A percentile compares a stretch with the other conserved stretches of the same genome.
phyloP scores from a whole-genome alignment of 2,888 invertebrate genomes.

The Unio delphinus region DNA sequence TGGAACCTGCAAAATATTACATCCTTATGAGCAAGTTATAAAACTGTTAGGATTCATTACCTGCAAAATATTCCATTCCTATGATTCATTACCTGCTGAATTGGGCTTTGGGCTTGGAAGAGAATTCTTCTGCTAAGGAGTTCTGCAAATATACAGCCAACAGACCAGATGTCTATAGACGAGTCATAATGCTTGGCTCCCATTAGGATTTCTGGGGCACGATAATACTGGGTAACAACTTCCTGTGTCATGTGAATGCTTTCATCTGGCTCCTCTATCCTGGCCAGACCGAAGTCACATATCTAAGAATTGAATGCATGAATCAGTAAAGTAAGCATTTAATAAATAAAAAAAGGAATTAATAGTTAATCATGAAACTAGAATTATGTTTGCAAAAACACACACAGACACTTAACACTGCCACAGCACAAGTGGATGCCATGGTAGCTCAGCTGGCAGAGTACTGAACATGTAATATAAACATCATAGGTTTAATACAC shows the following conservation, averaged over 20 bases:
- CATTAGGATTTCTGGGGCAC: slow-evolving; percentile 99
- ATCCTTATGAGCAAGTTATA: no score
- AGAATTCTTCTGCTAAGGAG: slow-evolving; percentile 94
- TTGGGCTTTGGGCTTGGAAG: slow-evolving; percentile 98
- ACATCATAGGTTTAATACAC: no score
- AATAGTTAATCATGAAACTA: no score
- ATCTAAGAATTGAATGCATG: slow-evolving; percentile 77
- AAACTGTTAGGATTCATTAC: slow-evolving; percentile 14
- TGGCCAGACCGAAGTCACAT: slow-evolving; percentile 98
- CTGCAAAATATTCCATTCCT: no score
- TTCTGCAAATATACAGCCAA: slow-evolving; percentile 99
- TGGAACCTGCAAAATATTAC: no score
- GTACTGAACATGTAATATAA: no score
- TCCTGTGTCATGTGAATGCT: slow-evolving; percentile 98
- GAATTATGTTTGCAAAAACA: no score
- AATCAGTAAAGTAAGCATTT: background rate
- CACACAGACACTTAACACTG: no score
- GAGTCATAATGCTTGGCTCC: slow-evolving; percentile 97
- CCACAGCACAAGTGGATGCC: no score
- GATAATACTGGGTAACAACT: slow-evolving; percentile 99
- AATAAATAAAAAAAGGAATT: no score
- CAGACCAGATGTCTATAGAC: slow-evolving; percentile 99
- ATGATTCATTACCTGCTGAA: slow-evolving; percentile 83
- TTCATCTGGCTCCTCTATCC: slow-evolving; percentile 94
- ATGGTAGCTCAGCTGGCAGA: no score